Evolutionary conservation across 1,140 invertebrate genomes (phyloP).

Genomic region (Drosophila nannoptera): DNA sequence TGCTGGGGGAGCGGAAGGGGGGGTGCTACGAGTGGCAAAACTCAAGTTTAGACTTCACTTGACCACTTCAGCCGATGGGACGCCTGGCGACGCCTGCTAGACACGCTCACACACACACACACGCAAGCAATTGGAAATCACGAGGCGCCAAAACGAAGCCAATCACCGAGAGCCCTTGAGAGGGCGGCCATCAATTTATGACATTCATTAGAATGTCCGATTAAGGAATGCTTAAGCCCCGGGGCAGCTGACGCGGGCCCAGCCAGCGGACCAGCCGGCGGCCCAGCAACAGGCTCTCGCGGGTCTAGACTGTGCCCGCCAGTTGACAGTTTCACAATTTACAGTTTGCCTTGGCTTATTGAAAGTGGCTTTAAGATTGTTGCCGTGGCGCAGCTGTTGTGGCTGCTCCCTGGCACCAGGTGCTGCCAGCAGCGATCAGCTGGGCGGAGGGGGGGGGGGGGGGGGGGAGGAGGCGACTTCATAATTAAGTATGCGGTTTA

Average conservation of each 20-base stretch:
- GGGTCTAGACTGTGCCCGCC: neutral
- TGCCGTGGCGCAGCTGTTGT: slow-evolving; percentile 28
- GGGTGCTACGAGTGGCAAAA: slow-evolving; percentile 59
- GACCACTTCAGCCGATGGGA: slow-evolving; percentile 62
- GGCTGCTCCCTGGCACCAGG: slow-evolving; percentile 7
- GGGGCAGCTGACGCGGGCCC: slow-evolving; percentile 67
- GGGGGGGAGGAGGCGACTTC: slow-evolving; percentile 44
- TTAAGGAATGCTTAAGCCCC: slow-evolving; percentile 65
- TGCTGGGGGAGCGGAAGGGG: too few relatives aligned
- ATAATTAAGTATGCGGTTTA: slow-evolving; percentile 77
- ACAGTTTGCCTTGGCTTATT: slow-evolving; percentile 39
- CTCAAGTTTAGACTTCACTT: slow-evolving; percentile 76
- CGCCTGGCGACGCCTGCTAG: neutral
- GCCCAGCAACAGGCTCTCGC: slow-evolving; percentile 21
- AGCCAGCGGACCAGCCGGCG: too few relatives aligned
- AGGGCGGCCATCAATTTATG: slow-evolving; percentile 76
- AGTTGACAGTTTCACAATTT: slow-evolving; percentile 15
- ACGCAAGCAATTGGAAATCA: slow-evolving; percentile 57
- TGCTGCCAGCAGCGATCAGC: neutral
- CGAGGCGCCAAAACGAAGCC: slow-evolving; percentile 57
- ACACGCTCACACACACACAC: too few relatives aligned
- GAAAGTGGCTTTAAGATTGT: slow-evolving; percentile 61
- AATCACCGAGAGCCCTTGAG: slow-evolving; percentile 34
- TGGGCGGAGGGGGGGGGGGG: too few relatives aligned
- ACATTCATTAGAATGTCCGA: slow-evolving; percentile 79